These are phyloP conservation scores for Drosophila aff. DNA, from an alignment of 1,140 invertebrate species.

Conservation along the genomic window DNA sequence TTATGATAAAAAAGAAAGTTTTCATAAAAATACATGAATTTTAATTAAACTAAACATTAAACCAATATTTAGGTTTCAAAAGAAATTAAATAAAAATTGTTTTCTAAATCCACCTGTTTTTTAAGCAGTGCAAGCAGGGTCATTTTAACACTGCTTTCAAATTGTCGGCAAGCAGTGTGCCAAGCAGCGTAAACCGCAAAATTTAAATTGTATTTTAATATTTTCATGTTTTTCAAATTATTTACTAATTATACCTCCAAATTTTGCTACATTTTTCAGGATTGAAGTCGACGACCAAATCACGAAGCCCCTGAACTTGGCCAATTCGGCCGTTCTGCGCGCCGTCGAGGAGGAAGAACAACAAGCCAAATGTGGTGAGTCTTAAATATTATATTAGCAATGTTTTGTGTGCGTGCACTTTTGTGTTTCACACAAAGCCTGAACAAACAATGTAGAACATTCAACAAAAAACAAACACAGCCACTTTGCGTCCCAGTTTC, in stretches of 20 bases:
- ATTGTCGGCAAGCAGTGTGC: neutral
- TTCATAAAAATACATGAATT: too few relatives aligned
- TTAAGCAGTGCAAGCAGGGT: slow-evolving; percentile 12
- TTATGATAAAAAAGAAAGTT: neutral
- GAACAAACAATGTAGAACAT: slow-evolving; percentile 57
- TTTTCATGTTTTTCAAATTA: neutral
- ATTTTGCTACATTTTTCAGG: slow-evolving; percentile 32
- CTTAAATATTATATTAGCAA: slow-evolving; percentile 3
- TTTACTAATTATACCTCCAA: neutral
- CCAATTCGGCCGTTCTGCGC: slow-evolving; percentile 92
- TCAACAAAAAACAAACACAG: slow-evolving; percentile 53
- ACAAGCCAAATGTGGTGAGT: slow-evolving; percentile 87
- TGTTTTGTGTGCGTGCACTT: slow-evolving; percentile 24
- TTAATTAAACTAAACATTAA: too few relatives aligned
- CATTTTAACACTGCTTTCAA: neutral
- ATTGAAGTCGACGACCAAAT: slow-evolving; percentile 74
- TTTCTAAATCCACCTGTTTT: neutral
- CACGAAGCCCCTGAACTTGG: slow-evolving; percentile 91
- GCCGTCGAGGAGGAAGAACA: slow-evolving; percentile 93
- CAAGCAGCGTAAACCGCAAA: slow-evolving; percentile 16
- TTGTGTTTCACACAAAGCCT: slow-evolving; percentile 10
- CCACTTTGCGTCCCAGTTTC: slow-evolving; percentile 22
- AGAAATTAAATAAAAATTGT: neutral
- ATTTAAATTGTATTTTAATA: slow-evolving; percentile 3
- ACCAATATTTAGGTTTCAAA: too few relatives aligned